These are phyloP conservation scores for Hemistola chrysoprasaria DNA, from an alignment of 2,888 invertebrate species.

Conservation along the genomic window DNA sequence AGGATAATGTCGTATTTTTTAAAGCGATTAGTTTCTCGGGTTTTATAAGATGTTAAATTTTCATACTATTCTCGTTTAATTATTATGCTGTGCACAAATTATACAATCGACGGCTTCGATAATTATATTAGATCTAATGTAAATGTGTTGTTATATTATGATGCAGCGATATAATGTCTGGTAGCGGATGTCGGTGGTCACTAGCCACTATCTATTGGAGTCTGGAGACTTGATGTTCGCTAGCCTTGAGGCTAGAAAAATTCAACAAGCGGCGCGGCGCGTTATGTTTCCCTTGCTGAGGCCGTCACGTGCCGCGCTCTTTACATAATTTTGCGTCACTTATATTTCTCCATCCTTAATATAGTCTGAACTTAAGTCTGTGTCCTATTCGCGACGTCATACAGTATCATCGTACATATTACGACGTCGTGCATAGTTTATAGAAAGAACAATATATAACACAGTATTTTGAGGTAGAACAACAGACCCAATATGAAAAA, in stretches of 20 bases:
- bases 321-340: constrained; percentile 1
- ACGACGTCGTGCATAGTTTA: too few species aligned
- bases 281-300: too few species aligned
- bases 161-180: constrained; percentile 21
- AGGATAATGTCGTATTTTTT: constrained; percentile 80
- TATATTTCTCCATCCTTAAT: constrained; percentile 3
- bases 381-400: too few species aligned
- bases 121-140: constrained; percentile 56
- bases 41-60: constrained; percentile 76
- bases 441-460: too few species aligned
- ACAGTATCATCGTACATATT: too few species aligned
- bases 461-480: too few species aligned
- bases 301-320: background rate
- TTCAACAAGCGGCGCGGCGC: too few species aligned
- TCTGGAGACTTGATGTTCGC: too few species aligned
- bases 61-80: constrained; percentile 60
- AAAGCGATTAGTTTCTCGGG: constrained; percentile 75
- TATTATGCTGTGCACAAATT: constrained; percentile 78
- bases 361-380: too few species aligned
- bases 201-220: too few species aligned
- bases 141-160: constrained; percentile 64
- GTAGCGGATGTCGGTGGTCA: constrained; percentile 41
- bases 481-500: too few species aligned
- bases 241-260: too few species aligned
- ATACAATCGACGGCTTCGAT: constrained; percentile 63